phyloP scores from a whole-genome alignment of 2,113 vertebrate species.

The Actenoides lindsayi region DNA sequence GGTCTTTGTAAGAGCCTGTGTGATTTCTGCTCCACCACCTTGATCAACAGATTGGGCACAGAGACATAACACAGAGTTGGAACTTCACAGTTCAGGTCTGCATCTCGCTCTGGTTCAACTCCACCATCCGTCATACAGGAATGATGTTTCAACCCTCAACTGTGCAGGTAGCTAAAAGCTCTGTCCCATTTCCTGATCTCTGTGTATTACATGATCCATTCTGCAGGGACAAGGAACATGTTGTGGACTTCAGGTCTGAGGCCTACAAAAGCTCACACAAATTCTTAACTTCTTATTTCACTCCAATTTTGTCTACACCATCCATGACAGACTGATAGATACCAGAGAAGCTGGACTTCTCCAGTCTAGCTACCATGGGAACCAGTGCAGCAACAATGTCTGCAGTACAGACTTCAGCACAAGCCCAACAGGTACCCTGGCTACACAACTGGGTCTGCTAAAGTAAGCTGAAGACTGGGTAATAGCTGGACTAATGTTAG shows the following conservation, averaged over 20 bases:
- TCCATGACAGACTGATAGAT: not conserved
- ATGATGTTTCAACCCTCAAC: not conserved
- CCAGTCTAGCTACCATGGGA: not conserved
- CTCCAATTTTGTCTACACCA: not conserved
- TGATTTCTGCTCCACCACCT: not conserved
- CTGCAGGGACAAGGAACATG: not conserved
- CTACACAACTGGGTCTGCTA: not conserved
- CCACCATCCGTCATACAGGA: not conserved
- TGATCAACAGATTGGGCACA: not conserved
- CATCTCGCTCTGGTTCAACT: not conserved
- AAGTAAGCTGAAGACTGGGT: not conserved
- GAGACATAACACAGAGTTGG: not conserved
- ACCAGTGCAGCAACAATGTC: not conserved
- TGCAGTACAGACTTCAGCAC: not conserved
- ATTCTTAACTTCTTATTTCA: not conserved
- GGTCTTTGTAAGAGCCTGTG: not conserved
- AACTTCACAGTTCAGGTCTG: not conserved
- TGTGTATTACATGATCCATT: not conserved
- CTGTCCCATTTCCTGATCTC: not conserved
- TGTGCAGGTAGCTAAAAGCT: not conserved
- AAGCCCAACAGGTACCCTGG: not conserved
- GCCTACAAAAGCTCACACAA: not conserved
- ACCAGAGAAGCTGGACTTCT: conserved; percentile 1
- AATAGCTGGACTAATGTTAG: not conserved
- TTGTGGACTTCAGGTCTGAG: not conserved